A percentile compares a stretch with the other conserved stretches of the same genome.
Evolutionary conservation across 2,797 vertebrate species (phyloP).

Genomic region (Chloroceryle amazona): DNA sequence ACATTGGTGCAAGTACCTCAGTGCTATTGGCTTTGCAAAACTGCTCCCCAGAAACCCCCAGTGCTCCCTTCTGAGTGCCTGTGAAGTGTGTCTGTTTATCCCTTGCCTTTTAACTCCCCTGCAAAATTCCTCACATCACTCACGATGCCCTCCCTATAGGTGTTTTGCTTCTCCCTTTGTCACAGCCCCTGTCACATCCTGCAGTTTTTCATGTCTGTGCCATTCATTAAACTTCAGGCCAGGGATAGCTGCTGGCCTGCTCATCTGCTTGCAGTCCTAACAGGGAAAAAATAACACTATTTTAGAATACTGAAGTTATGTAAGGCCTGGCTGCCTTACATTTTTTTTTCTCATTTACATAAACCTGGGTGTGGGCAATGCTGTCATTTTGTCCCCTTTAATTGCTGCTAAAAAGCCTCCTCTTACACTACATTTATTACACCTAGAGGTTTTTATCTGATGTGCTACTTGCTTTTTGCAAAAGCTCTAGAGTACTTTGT

Average conservation of each 20-base stretch:
- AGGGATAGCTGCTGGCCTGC: no score
- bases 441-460: not conserved
- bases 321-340: not conserved
- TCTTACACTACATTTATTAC: not conserved
- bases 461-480: not conserved
- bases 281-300: not conserved
- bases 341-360: not conserved
- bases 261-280: not conserved
- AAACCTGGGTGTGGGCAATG: not conserved
- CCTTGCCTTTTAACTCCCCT: not conserved
- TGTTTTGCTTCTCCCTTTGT: not conserved
- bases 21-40: not conserved
- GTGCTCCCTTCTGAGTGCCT: not conserved
- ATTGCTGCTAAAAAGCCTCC: not conserved
- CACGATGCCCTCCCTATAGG: rapidly evolving
- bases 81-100: not conserved
- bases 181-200: rapidly evolving
- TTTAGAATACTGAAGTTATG: not conserved
- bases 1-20: not conserved
- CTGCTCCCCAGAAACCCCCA: not conserved
- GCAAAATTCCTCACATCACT: not conserved
- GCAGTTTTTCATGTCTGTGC: not conserved
- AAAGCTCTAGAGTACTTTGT: not conserved
- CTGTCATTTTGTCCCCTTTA: not conserved
- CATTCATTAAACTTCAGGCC: not conserved